A percentile compares a stretch with the other conserved stretches of the same genome.
Conservation (phyloP, 2,888 invertebrate species). For the Cryptus armator region DNA sequence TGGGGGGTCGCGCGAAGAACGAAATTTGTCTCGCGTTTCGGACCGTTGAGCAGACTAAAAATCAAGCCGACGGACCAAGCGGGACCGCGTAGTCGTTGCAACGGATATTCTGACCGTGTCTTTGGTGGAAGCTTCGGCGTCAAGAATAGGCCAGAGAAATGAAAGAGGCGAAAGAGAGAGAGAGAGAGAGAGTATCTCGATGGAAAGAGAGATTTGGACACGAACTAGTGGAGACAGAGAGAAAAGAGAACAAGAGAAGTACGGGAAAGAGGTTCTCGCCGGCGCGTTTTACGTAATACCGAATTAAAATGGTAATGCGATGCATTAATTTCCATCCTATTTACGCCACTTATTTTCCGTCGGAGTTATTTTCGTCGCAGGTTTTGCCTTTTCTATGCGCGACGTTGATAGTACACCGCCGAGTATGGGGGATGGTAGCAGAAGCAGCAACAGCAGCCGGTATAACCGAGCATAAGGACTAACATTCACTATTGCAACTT, state of each 20-base stretch:
- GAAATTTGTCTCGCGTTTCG: constrained; percentile 41
- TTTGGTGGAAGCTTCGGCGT: constrained; percentile 7
- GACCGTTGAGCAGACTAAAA: constrained; percentile 3
- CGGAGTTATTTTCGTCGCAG: constrained; percentile 56
- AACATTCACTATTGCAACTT: constrained; percentile 19
- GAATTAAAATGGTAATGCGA: constrained; percentile 79
- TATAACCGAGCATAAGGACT: background rate
- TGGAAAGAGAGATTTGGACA: constrained; percentile 7
- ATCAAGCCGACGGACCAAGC: constrained; percentile 27
- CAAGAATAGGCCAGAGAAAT: constrained; percentile 25
- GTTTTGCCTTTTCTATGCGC: constrained; percentile 33
- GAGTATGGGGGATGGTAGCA: background rate
- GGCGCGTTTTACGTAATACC: constrained; percentile 69
- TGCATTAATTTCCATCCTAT: constrained; percentile 77
- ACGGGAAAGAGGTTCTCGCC: constrained; percentile 38
- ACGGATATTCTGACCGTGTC: constrained; percentile 35
- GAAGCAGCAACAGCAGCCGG: background rate
- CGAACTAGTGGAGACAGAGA: background rate
- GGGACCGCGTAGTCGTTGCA: constrained; percentile 25
- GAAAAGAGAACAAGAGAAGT: constrained; percentile 2
- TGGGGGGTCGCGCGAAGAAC: background rate
- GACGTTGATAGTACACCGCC: background rate
- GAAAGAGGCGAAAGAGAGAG: constrained; percentile 19
- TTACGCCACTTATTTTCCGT: constrained; percentile 69
- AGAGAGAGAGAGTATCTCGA: background rate